Percentiles rank a stretch among this genome's conserved stretches.
These are phyloP conservation scores for Decapterus maruadsi DNA, from an alignment of 2,797 vertebrate species.

Conservation along the genomic window DNA sequence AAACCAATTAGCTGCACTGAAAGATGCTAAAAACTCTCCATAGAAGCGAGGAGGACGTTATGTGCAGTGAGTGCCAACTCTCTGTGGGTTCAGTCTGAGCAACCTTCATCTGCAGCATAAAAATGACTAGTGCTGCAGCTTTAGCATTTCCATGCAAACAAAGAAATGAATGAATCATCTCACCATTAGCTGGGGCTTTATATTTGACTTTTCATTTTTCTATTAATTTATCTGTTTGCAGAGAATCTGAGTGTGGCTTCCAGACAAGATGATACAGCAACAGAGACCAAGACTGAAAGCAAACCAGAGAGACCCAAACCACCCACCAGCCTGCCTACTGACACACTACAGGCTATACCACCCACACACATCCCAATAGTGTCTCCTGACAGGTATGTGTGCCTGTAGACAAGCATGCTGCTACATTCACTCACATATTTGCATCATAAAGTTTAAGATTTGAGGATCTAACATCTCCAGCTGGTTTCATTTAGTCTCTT, in stretches of 20 bases:
- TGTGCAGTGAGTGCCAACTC: not conserved
- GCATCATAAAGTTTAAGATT: not conserved
- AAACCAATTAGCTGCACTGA: not conserved
- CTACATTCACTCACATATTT: not conserved
- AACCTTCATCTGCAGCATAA: not conserved
- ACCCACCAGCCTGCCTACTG: conserved; percentile 83
- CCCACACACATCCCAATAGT: conserved; percentile 85
- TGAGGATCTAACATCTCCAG: not conserved
- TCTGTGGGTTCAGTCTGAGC: not conserved
- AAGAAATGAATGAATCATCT: no score
- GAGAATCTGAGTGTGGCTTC: conserved; percentile 63
- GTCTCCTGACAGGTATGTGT: conserved; percentile 86
- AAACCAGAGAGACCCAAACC: conserved; percentile 78
- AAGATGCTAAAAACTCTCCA: not conserved
- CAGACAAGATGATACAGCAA: conserved; percentile 64
- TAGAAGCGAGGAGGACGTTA: not conserved
- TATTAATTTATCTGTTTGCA: conserved; percentile 47
- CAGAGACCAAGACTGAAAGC: conserved; percentile 65
- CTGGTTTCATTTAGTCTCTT: conserved; percentile 27
- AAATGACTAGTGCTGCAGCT: no score
- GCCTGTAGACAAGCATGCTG: not conserved
- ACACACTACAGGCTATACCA: conserved; percentile 70
- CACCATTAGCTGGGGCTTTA: no score
- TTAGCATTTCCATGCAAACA: no score
- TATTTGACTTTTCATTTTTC: not conserved